Base-by-base conservation (phyloP, 2,797 vertebrate species). In the Thamnophis elegans region DNA sequence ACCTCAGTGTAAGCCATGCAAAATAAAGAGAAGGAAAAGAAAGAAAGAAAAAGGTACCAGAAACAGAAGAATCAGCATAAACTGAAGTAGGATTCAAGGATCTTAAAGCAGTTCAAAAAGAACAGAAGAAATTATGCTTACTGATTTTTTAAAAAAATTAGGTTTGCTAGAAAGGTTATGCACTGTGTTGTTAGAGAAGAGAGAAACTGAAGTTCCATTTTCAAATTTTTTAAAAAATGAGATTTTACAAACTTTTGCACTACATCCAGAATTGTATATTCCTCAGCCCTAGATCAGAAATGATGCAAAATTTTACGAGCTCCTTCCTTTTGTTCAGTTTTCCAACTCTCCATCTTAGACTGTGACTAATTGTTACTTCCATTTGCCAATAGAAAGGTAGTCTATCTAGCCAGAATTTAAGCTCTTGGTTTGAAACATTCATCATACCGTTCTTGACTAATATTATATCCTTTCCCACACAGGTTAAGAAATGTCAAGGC, bases 161-260 rank as follows among this genome's bases (percentile, higher is more conserved):
- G 94, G 92, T 59, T 93, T 93, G 93, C 91, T 94, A 12, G 36
- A 95, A 91, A 95, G 56, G 88, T 94, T 94, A 93, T 92, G 95
- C 7, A 18, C 9, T 22, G 18, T 3, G 0, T 78, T 22, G 18
- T 42, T 42, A 62, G 25, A 53, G 55, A 82, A n/a, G 28, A 78
- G 85, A 88, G 9, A 47, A n/a, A 36, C 47, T 78, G 60, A 56
- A 28, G n/a, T 16, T 25, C 25, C 53, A 87, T 56, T 65, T 60
- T 3, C 73, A 92, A 88, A 16, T 55, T 16, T 55, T 16, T 51
- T 5, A 26, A 88, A 88, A 89, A 87, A 12, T 58, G 42, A 85
- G 20, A 28, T 89, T 92, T 85, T 51, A 42, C 56, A 82, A 82
- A 85, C 11, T 13, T 55, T 55, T 62, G 10, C 25, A 73, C 47